Conservation (phyloP, 2,113 vertebrate genomes). For the Corvus moneduloides region DNA sequence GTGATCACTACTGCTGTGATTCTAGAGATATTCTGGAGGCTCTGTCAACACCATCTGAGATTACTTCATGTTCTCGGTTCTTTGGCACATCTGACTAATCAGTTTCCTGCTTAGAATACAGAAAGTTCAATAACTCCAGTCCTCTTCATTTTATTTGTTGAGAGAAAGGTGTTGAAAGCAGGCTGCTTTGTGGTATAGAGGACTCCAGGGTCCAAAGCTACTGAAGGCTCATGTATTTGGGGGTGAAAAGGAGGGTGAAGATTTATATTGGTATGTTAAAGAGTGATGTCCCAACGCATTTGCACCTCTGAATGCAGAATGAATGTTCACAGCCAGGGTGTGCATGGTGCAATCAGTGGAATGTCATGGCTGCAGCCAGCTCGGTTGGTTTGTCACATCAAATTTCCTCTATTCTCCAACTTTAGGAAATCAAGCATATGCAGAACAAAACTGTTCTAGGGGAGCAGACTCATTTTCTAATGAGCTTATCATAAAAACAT, state of each 20-base stretch:
- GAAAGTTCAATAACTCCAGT: background rate
- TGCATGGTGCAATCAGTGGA: background rate
- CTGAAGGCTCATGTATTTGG: background rate
- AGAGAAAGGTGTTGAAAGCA: background rate
- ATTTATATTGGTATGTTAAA: background rate
- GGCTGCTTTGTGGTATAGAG: background rate
- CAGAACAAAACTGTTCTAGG: background rate
- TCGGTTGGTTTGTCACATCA: fast-evolving
- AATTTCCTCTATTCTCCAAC: background rate
- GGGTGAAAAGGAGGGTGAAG: background rate
- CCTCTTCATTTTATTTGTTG: background rate
- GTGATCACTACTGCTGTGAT: background rate
- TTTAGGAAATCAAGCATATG: background rate
- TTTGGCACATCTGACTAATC: background rate
- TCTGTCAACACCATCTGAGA: background rate
- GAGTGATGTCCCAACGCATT: too few species aligned
- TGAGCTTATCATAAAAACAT: background rate
- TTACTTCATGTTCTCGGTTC: background rate
- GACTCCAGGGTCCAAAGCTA: background rate
- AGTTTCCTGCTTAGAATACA: background rate
- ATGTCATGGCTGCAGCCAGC: background rate
- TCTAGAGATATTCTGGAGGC: background rate
- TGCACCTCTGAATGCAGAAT: background rate
- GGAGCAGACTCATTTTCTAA: background rate
- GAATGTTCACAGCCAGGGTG: background rate